Evolutionary conservation across 2,113 vertebrate genomes (phyloP).

Genomic region (Cardinalis cardinalis): DNA sequence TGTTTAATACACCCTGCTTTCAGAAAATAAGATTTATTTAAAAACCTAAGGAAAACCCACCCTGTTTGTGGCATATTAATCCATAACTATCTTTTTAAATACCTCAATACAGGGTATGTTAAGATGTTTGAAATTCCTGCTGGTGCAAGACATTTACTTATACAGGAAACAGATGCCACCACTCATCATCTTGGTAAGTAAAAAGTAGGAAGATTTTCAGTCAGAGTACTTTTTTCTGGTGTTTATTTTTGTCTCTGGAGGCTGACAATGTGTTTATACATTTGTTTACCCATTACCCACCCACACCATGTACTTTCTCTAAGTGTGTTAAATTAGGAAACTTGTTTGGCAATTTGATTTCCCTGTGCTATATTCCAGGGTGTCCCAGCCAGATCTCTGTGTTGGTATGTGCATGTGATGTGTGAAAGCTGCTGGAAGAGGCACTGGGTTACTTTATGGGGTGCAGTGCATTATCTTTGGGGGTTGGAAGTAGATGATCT

Average conservation of each 20-base stretch:
- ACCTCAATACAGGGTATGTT: slow-evolving; percentile 78
- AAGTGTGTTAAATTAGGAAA: neutral
- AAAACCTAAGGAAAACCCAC: neutral
- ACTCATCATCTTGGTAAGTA: slow-evolving; percentile 85
- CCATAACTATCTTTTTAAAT: neutral
- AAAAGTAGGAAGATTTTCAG: neutral
- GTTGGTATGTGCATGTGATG: neutral
- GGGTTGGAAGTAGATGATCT: neutral
- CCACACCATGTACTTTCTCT: neutral
- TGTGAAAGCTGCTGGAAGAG: neutral
- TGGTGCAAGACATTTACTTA: slow-evolving; percentile 91
- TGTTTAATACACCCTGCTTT: neutral
- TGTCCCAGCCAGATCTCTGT: neutral
- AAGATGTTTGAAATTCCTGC: slow-evolving; percentile 94
- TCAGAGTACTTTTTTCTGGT: neutral
- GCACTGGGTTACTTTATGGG: neutral
- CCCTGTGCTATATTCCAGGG: neutral
- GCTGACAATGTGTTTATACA: neutral
- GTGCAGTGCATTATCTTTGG: neutral
- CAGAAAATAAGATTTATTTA: neutral
- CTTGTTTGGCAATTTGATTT: neutral
- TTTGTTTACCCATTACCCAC: slow-evolving; percentile 12
- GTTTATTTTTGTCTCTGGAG: slow-evolving; percentile 17
- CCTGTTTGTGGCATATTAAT: neutral
- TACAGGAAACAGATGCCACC: slow-evolving; percentile 87